phyloP scores from a whole-genome alignment of 2,113 vertebrate species.

The Pan paniscus region DNA sequence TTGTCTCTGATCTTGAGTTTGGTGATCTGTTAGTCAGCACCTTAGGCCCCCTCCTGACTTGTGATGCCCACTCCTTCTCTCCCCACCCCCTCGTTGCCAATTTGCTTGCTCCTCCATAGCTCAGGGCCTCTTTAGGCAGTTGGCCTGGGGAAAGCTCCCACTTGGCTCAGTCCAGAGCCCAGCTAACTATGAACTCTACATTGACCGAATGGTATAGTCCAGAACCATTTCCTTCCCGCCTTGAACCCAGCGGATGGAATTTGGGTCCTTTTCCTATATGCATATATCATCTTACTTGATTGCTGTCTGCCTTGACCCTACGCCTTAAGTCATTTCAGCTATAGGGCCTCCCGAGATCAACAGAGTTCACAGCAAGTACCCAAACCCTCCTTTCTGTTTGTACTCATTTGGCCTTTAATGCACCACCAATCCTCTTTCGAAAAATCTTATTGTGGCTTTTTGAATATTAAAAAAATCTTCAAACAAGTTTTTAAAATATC shows the following conservation, averaged over 20 bases:
- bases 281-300: background rate
- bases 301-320: background rate
- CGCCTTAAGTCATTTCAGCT: background rate
- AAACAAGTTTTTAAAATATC: background rate
- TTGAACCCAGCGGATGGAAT: background rate
- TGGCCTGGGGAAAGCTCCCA: background rate
- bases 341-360: background rate
- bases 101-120: background rate
- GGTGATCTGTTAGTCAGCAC: background rate
- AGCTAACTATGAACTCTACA: background rate
- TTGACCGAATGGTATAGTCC: background rate
- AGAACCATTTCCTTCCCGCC: background rate
- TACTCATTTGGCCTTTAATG: background rate
- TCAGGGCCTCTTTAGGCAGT: background rate
- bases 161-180: background rate
- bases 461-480: background rate
- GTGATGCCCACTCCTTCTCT: background rate
- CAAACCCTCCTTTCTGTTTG: background rate
- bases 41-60: background rate
- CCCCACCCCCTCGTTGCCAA: background rate
- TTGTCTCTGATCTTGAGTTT: background rate
- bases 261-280: background rate
- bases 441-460: background rate
- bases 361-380: background rate
- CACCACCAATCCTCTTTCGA: background rate